Evolutionary conservation across 2,888 invertebrate species (phyloP).

Genomic region (Xylophagus ater): DNA sequence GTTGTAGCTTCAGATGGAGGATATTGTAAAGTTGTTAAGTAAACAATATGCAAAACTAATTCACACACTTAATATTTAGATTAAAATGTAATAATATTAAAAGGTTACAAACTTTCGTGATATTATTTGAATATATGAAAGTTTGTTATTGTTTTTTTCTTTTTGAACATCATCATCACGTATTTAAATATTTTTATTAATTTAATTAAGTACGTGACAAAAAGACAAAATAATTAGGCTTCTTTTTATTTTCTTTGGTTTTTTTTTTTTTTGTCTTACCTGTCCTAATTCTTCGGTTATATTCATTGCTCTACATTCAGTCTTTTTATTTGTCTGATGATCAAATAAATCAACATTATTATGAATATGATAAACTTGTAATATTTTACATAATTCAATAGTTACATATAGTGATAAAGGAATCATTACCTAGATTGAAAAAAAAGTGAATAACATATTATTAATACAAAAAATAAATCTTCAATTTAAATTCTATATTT

Average conservation of each 20-base stretch:
- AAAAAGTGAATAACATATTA: slow-evolving; percentile 13
- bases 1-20: no score
- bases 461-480: not conserved
- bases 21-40: no score
- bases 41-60: no score
- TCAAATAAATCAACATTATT: slow-evolving; percentile 83
- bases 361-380: slow-evolving; percentile 92
- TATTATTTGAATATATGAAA: no score
- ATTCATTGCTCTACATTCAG: slow-evolving; percentile 88
- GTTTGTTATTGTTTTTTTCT: no score
- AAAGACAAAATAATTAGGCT: no score
- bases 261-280: slow-evolving; percentile 39
- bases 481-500: slow-evolving; percentile 18
- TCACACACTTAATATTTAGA: no score
- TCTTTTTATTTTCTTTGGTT: not conserved
- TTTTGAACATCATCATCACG: no score
- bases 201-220: no score
- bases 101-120: no score
- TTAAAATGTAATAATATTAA: no score
- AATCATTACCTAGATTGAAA: slow-evolving; percentile 68
- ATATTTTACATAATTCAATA: slow-evolving; percentile 89
- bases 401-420: slow-evolving; percentile 94
- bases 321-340: slow-evolving; percentile 63
- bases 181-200: no score
- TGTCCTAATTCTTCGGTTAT: slow-evolving; percentile 97